Conservation (phyloP, 2,113 vertebrate species). For the Gymnorhina tibicen region DNA sequence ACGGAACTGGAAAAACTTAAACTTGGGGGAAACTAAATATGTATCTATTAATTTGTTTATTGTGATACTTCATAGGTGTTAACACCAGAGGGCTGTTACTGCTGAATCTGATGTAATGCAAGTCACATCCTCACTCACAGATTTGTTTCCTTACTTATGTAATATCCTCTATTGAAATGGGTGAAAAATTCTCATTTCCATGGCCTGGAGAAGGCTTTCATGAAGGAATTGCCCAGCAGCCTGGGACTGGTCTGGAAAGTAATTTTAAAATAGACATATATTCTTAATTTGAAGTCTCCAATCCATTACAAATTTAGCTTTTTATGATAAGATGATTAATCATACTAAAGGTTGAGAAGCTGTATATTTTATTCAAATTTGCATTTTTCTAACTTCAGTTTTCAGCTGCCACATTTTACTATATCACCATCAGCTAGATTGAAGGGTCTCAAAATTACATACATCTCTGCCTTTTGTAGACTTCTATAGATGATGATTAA, state of each 20-base stretch:
- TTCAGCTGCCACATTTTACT: neutral
- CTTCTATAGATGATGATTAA: neutral
- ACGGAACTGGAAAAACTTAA: neutral
- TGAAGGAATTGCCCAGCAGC: neutral
- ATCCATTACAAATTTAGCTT: neutral
- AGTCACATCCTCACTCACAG: neutral
- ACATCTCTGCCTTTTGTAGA: neutral
- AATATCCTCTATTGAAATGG: neutral
- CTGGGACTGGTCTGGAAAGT: neutral
- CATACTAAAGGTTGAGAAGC: neutral
- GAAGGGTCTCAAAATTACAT: neutral
- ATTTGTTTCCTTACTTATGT: neutral
- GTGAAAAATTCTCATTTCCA: neutral
- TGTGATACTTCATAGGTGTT: neutral
- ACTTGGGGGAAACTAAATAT: neutral
- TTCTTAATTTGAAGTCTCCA: neutral
- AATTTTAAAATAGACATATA: neutral
- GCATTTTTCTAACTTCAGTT: neutral
- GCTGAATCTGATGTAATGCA: neutral
- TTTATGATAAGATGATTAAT: neutral
- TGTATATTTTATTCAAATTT: neutral
- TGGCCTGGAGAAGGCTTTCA: neutral
- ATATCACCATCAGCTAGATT: neutral
- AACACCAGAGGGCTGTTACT: neutral
- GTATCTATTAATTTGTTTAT: neutral